These are phyloP conservation scores for Phalanger gymnotis DNA, from an alignment of 2,797 vertebrate genomes.

Conservation along the genomic window DNA sequence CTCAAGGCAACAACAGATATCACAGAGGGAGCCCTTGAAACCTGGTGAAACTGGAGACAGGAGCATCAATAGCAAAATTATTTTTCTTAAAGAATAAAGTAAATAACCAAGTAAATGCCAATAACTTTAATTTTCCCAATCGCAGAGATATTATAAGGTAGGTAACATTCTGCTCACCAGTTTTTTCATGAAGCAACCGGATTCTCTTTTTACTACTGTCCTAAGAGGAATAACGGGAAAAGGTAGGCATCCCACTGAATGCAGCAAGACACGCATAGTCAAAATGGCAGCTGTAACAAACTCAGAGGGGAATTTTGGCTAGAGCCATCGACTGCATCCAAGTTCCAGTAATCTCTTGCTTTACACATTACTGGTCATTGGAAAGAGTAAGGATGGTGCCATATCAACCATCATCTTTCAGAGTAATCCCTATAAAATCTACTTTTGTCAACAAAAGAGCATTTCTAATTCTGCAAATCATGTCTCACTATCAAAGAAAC, in stretches of 20 bases:
- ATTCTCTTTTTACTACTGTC: conserved; percentile 36
- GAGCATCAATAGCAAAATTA: conserved; percentile 28
- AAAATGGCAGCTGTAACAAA: background rate
- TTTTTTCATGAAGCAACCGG: conserved; percentile 62
- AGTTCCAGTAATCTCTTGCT: conserved; percentile 40
- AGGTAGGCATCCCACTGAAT: background rate
- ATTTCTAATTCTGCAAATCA: background rate
- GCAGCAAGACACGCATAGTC: background rate
- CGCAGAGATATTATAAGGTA: conserved; percentile 29
- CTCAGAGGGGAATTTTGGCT: conserved; percentile 31
- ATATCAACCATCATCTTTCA: conserved; percentile 20
- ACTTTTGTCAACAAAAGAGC: background rate
- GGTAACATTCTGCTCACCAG: conserved; percentile 48
- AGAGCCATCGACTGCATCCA: conserved; percentile 58
- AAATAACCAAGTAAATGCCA: conserved; percentile 43
- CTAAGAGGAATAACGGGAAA: conserved; percentile 28
- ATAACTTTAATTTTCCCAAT: conserved; percentile 42
- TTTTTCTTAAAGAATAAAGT: conserved; percentile 33
- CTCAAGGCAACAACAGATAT: conserved; percentile 48
- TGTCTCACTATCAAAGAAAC: background rate
- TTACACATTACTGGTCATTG: conserved; percentile 45
- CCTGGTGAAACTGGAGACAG: background rate
- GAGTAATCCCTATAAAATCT: conserved; percentile 5
- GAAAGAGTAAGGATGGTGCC: background rate
- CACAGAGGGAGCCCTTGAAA: background rate